Percentiles rank a stretch among this genome's conserved stretches.
These are phyloP conservation scores for Furnarius figulus DNA, from an alignment of 2,113 vertebrate genomes.

Conservation along the genomic window DNA sequence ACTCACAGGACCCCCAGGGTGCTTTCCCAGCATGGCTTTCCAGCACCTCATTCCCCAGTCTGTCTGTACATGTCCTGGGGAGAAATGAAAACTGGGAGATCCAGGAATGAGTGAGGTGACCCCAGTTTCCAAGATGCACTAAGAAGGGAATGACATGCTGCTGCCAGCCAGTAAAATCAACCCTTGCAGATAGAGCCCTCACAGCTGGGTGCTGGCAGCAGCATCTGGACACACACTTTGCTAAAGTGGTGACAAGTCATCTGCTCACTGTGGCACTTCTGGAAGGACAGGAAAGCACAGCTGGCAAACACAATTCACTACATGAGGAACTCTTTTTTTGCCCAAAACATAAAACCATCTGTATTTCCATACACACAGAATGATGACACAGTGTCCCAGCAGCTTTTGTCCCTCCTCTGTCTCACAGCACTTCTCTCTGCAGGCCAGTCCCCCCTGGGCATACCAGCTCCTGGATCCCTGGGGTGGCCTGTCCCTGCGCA, in stretches of 20 bases:
- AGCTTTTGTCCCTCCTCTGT: neutral
- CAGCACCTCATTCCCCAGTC: neutral
- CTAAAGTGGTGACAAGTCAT: neutral
- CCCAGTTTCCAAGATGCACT: neutral
- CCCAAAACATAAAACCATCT: neutral
- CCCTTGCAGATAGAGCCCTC: neutral
- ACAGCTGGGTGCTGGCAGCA: neutral
- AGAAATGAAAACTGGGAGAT: neutral
- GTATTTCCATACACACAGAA: neutral
- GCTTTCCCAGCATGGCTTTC: neutral
- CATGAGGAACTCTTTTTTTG: neutral
- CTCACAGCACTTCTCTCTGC: neutral
- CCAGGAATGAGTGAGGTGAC: neutral
- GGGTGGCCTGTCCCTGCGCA: neutral
- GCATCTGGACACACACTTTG: neutral
- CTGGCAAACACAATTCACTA: neutral
- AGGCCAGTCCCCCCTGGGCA: neutral
- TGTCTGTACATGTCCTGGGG: neutral
- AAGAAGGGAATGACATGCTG: rapidly evolving
- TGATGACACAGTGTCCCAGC: rapidly evolving
- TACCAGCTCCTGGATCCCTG: neutral
- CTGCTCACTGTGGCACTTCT: neutral
- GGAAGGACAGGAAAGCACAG: neutral
- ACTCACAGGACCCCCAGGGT: neutral
- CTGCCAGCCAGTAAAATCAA: neutral